phyloP scores from a whole-genome alignment of 2,113 vertebrate species.

The Xiphophorus maculatus region DNA sequence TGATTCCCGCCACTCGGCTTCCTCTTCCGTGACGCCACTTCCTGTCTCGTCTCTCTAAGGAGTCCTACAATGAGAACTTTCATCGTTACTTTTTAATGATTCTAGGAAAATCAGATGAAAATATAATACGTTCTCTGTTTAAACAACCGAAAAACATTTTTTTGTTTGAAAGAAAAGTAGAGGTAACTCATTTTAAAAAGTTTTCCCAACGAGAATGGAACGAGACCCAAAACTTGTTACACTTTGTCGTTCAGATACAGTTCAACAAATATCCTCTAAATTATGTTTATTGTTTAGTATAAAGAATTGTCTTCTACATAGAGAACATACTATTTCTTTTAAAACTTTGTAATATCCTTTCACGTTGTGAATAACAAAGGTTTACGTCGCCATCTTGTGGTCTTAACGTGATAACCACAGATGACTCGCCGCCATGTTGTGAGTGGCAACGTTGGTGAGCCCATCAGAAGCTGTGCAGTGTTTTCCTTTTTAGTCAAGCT shows the following conservation, averaged over 20 bases:
- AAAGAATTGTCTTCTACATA: not conserved
- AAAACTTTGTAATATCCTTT: not conserved
- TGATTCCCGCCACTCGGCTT: conserved; percentile 47
- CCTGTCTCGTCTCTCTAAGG: conserved; percentile 19
- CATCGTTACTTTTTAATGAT: not conserved
- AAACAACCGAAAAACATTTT: not conserved
- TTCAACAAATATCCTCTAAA: not conserved
- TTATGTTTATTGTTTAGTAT: not conserved
- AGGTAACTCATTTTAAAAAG: not conserved
- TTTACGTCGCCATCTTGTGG: conserved; percentile 61
- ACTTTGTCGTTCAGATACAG: not conserved
- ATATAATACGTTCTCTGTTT: no score
- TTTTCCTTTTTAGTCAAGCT: no score
- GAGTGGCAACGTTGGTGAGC: not conserved
- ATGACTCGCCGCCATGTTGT: not conserved
- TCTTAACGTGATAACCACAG: accelerated
- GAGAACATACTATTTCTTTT: not conserved
- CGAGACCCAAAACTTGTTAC: conserved; percentile 6
- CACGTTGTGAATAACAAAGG: not conserved
- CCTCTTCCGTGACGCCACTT: conserved; percentile 29
- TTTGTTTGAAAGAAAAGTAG: no score
- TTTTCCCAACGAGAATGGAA: conserved; percentile 17
- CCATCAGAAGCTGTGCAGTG: not conserved
- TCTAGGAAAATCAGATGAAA: accelerated
- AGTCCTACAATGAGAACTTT: not conserved